phyloP scores from a whole-genome alignment of 2,888 invertebrate genomes.

The Brenthis ino region DNA sequence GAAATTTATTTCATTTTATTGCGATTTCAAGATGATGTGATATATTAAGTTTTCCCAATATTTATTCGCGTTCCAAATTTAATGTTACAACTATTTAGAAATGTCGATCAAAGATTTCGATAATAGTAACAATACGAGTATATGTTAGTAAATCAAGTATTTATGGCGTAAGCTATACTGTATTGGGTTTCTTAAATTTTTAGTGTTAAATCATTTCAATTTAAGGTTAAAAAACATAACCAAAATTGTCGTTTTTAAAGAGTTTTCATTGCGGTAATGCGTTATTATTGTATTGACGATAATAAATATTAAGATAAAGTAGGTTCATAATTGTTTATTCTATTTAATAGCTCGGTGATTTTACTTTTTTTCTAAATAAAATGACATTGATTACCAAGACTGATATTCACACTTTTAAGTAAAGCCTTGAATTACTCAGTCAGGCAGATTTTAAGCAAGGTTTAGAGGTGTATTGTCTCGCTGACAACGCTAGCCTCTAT shows the following conservation, averaged over 20 bases:
- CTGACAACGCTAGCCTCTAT: constrained; percentile 39
- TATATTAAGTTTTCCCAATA: constrained; percentile 25
- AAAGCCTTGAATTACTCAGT: constrained; percentile 33
- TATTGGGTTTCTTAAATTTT: neutral
- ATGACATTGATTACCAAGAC: constrained; percentile 19
- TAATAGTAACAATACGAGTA: neutral
- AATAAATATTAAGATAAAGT: too few species aligned
- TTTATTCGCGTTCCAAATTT: constrained; percentile 20
- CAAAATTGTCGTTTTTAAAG: too few species aligned
- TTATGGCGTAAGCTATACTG: neutral
- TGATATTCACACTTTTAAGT: constrained; percentile 16
- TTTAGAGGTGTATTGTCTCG: constrained; percentile 46
- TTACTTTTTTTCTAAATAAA: constrained; percentile 11
- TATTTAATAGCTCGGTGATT: neutral
- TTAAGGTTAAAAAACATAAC: too few species aligned
- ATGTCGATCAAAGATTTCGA: constrained; percentile 15
- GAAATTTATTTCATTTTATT: constrained; percentile 20
- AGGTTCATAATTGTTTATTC: neutral
- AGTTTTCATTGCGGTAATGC: too few species aligned
- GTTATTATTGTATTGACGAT: too few species aligned
- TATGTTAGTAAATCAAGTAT: constrained; percentile 2
- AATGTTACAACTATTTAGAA: constrained; percentile 28
- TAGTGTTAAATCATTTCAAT: too few species aligned
- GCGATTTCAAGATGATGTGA: constrained; percentile 16
- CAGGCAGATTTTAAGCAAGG: constrained; percentile 30